Percentiles rank a stretch among this genome's conserved stretches.
Conservation (phyloP, 2,113 vertebrate genomes). For the Bubo bubo region DNA sequence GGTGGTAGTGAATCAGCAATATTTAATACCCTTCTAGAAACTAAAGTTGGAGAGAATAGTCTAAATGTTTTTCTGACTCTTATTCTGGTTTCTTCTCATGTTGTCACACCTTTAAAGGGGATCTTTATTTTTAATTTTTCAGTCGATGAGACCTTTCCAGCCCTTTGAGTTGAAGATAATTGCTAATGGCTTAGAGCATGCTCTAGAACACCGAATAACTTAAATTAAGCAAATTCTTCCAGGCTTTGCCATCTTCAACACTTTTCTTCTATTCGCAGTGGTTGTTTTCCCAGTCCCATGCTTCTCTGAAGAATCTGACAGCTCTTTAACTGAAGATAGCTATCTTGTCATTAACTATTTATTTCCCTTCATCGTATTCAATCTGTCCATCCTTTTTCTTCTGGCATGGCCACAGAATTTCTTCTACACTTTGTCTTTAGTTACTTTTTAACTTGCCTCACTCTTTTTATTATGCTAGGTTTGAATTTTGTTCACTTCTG, state of each 20-base stretch:
- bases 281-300: not conserved
- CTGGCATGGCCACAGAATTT: not conserved
- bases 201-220: not conserved
- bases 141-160: not conserved
- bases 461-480: not conserved
- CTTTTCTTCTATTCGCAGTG: not conserved
- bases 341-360: not conserved
- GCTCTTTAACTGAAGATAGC: not conserved
- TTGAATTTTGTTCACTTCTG: not conserved
- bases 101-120: not conserved
- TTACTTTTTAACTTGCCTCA: not conserved
- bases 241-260: not conserved
- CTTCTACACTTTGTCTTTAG: not conserved
- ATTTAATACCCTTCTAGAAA: not conserved
- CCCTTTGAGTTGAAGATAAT: not conserved
- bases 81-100: not conserved
- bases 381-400: not conserved
- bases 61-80: not conserved
- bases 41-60: not conserved
- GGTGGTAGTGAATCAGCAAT: not conserved
- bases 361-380: not conserved
- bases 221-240: conserved; percentile 19
- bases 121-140: not conserved
- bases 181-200: not conserved
- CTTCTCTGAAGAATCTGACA: not conserved